Conservation (phyloP, 2,113 vertebrate species). For the Elephantulus edwardii region DNA sequence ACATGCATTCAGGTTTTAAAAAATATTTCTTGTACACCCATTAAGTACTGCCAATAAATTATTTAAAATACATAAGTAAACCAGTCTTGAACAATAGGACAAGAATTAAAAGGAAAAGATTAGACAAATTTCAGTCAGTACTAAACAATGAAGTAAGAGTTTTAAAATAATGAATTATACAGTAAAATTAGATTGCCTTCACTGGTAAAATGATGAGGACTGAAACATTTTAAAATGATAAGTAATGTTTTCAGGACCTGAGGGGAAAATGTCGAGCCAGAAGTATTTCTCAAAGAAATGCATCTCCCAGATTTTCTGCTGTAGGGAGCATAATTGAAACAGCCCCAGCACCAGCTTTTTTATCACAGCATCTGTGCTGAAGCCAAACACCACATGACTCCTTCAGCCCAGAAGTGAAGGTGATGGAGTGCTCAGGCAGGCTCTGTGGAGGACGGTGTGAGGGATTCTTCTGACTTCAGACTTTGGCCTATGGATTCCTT, state of each 20-base stretch:
- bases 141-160: not conserved
- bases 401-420: not conserved
- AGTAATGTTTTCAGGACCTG: not conserved
- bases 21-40: not conserved
- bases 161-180: slow-evolving; percentile 10
- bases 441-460: not conserved
- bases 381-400: not conserved
- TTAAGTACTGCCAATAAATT: not conserved
- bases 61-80: slow-evolving; percentile 13
- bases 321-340: not conserved
- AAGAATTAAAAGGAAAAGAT: not conserved
- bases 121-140: not conserved
- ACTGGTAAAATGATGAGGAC: not conserved
- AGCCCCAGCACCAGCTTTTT: not conserved
- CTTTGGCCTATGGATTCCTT: not conserved
- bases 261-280: not conserved
- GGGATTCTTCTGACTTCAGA: not conserved
- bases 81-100: not conserved
- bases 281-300: not conserved
- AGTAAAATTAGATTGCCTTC: not conserved
- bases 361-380: not conserved
- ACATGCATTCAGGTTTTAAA: no score
- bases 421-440: not conserved
- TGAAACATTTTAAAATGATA: slow-evolving; percentile 7
- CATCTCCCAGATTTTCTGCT: not conserved